Conservation (phyloP, 2,888 invertebrate genomes). For the Gari tellinella region DNA sequence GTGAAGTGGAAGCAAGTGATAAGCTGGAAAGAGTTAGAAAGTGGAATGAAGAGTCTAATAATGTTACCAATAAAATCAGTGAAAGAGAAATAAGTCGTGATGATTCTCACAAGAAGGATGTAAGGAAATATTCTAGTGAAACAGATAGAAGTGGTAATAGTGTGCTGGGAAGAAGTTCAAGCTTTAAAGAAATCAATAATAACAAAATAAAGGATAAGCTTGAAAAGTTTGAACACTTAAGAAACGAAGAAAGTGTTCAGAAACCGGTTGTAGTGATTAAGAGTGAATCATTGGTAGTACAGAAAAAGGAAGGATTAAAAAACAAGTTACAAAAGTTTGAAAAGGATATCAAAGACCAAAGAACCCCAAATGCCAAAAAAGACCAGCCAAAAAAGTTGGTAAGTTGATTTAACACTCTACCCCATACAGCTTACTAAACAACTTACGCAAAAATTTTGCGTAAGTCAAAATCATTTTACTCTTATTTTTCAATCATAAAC, state of each 20-base stretch:
- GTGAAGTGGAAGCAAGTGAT: conserved; percentile 22
- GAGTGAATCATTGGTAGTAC: conserved; percentile 20
- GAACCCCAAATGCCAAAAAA: background rate
- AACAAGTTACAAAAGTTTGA: conserved; percentile 48
- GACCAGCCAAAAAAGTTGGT: too few relatives aligned
- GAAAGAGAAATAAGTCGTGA: background rate
- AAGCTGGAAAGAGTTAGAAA: conserved; percentile 28
- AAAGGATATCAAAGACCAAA: conserved; percentile 50
- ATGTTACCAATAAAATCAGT: conserved; percentile 12
- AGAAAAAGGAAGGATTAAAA: conserved; percentile 54
- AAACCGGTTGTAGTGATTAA: conserved; percentile 10
- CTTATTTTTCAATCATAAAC: too few relatives aligned
- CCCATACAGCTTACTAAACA: too few relatives aligned
- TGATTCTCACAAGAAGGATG: background rate
- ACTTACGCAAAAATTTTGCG: too few relatives aligned
- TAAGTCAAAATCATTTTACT: too few relatives aligned
- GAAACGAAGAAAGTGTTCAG: conserved; percentile 24
- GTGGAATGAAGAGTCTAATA: conserved; percentile 36
- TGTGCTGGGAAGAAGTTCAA: conserved; percentile 7
- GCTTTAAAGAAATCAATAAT: conserved; percentile 26
- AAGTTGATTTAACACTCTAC: too few relatives aligned
- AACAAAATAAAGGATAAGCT: conserved; percentile 52
- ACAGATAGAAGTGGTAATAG: background rate
- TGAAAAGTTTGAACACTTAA: conserved; percentile 52
- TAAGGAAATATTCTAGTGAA: background rate